These are phyloP conservation scores for Protophormia terraenovae DNA, from an alignment of 2,888 invertebrate species.

Conservation along the genomic window DNA sequence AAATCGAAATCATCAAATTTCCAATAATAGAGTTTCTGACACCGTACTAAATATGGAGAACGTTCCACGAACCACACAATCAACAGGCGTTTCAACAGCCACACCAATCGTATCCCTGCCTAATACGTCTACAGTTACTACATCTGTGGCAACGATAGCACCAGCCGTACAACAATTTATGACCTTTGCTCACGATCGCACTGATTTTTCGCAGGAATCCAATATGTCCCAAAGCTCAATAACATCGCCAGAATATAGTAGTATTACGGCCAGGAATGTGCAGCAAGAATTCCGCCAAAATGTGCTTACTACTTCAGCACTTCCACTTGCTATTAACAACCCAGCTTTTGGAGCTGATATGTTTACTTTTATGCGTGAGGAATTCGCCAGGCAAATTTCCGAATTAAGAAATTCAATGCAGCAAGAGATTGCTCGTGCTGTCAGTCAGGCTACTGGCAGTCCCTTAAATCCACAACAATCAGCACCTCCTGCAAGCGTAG, in stretches of 20 bases:
- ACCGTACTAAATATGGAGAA: neutral
- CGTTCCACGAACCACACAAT: neutral
- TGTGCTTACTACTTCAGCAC: too few species aligned
- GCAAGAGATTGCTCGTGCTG: too few species aligned
- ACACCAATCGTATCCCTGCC: neutral
- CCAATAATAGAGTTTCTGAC: neutral
- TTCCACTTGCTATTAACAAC: neutral
- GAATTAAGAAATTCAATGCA: too few species aligned
- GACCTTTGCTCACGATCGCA: neutral
- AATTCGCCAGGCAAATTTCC: too few species aligned
- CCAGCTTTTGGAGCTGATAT: too few species aligned
- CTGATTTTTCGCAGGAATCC: neutral
- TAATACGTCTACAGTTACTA: rapidly evolving
- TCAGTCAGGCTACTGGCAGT: too few species aligned
- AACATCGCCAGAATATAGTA: neutral
- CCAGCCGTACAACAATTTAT: neutral
- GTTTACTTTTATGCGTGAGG: too few species aligned
- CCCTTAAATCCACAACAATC: too few species aligned
- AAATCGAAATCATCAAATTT: neutral
- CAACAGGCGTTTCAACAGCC: neutral
- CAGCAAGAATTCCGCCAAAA: too few species aligned
- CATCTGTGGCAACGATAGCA: neutral
- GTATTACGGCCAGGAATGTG: neutral
- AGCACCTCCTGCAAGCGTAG: too few species aligned
- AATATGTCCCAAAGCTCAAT: neutral